phyloP scores from a whole-genome alignment of 2,113 vertebrate genomes.

The Otis tarda region DNA sequence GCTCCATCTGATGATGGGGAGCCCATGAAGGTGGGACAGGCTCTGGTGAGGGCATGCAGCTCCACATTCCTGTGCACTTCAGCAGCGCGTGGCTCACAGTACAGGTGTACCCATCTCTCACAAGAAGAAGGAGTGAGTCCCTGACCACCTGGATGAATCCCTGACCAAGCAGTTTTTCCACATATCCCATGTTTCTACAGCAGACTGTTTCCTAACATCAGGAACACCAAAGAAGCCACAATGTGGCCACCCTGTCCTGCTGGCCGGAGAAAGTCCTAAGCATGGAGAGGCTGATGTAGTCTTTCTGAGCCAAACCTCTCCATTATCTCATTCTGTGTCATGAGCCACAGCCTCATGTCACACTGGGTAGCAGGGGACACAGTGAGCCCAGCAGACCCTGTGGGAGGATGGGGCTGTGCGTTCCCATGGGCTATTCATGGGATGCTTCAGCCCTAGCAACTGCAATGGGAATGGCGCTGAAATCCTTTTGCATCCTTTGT shows the following conservation, averaged over 20 bases:
- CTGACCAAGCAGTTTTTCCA: not conserved
- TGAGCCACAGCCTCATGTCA: not conserved
- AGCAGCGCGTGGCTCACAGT: not conserved
- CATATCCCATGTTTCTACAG: not conserved
- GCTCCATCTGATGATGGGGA: accelerated
- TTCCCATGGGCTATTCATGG: not conserved
- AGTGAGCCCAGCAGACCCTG: not conserved
- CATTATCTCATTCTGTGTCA: not conserved
- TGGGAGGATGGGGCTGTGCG: not conserved
- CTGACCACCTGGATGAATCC: not conserved
- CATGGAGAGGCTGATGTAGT: not conserved
- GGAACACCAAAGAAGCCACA: not conserved
- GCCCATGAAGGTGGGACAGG: not conserved
- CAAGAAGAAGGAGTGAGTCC: not conserved
- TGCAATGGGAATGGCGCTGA: not conserved
- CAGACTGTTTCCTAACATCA: not conserved
- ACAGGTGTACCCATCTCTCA: not conserved
- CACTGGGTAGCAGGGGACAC: not conserved
- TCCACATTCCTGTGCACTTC: accelerated
- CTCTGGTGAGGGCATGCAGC: not conserved
- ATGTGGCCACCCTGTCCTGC: not conserved
- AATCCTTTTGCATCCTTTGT: not conserved
- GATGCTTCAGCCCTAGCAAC: not conserved
- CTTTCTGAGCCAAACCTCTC: not conserved
- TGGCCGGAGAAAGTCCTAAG: not conserved